Conservation (phyloP, 1,140 invertebrate genomes). For the Sitodiplosis mosellana region DNA sequence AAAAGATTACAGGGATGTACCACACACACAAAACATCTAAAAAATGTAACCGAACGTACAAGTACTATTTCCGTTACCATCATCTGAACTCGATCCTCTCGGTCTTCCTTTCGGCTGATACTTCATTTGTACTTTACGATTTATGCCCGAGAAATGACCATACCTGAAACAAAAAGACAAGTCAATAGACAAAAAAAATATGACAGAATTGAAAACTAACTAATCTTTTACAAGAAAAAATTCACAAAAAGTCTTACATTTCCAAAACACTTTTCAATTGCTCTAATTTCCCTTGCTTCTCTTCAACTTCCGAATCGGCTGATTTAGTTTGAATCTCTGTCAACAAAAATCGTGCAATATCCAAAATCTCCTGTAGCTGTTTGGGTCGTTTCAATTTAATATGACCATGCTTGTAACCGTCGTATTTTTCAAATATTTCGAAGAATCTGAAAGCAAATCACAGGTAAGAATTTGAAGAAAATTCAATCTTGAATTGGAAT, state of each 20-base stretch:
- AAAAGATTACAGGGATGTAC: neutral
- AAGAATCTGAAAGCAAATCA: constrained; percentile 60
- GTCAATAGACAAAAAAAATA: too few species aligned
- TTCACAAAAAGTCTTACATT: constrained; percentile 55
- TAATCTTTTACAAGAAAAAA: constrained; percentile 11
- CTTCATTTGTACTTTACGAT: constrained; percentile 99
- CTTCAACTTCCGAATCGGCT: constrained; percentile 84
- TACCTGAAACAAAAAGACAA: constrained; percentile 69
- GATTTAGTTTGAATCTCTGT: constrained; percentile 70
- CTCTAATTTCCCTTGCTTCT: constrained; percentile 90
- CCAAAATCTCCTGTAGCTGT: constrained; percentile 92
- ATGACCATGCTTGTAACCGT: constrained; percentile 86
- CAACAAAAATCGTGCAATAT: constrained; percentile 77
- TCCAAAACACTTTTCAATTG: constrained; percentile 96
- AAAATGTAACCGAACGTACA: constrained; percentile 9
- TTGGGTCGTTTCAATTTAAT: constrained; percentile 96
- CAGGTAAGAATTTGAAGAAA: too few species aligned
- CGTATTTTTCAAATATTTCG: constrained; percentile 95
- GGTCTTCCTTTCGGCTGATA: constrained; percentile 92
- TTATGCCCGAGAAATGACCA: constrained; percentile 98
- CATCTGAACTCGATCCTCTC: constrained; percentile 72
- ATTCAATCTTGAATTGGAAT: too few species aligned
- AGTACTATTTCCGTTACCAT: constrained; percentile 47
- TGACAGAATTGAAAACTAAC: too few species aligned
- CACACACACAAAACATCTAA: constrained; percentile 1